These are phyloP conservation scores for Leucozona laternaria DNA, from an alignment of 2,888 invertebrate genomes.

Conservation along the genomic window DNA sequence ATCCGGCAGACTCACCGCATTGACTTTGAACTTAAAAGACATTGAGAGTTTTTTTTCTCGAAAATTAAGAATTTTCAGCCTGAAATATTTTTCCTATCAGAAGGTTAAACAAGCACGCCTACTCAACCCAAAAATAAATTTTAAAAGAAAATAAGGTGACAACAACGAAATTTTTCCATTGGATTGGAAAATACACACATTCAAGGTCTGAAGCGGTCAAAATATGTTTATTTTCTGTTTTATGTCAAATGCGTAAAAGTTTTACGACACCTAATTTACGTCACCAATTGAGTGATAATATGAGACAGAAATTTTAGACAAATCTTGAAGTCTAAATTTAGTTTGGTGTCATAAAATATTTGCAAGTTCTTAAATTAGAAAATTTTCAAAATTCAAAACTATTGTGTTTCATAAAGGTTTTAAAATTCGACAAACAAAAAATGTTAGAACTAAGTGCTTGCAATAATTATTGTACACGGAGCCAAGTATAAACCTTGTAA, in stretches of 20 bases:
- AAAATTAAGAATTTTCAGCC: constrained; percentile 10
- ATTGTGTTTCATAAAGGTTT: too few species aligned
- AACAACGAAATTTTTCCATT: constrained; percentile 61
- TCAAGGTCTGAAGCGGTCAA: constrained; percentile 48
- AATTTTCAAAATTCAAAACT: too few species aligned
- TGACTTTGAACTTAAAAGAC: constrained; percentile 63
- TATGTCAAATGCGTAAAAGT: constrained; percentile 17
- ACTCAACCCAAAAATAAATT: constrained; percentile 34
- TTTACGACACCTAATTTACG: constrained; percentile 24
- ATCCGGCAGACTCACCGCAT: constrained; percentile 8
- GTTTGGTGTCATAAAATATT: background rate
- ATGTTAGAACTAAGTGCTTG: background rate
- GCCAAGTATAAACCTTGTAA: constrained; percentile 3
- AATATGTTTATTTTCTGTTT: constrained; percentile 8
- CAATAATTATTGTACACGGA: background rate
- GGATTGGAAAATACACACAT: constrained; percentile 39
- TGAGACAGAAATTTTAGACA: background rate
- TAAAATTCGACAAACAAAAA: background rate
- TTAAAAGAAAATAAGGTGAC: constrained; percentile 33
- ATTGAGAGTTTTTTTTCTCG: constrained; percentile 1
- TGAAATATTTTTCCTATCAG: constrained; percentile 35
- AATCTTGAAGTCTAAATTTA: background rate
- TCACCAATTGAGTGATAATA: constrained; percentile 48
- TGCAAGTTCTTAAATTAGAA: background rate
- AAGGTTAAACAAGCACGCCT: constrained; percentile 53